Evolutionary conservation across 2,797 vertebrate genomes (phyloP), one percentile per base, ranked within the genome.

Genomic region (Telmatherina bonti): DNA sequence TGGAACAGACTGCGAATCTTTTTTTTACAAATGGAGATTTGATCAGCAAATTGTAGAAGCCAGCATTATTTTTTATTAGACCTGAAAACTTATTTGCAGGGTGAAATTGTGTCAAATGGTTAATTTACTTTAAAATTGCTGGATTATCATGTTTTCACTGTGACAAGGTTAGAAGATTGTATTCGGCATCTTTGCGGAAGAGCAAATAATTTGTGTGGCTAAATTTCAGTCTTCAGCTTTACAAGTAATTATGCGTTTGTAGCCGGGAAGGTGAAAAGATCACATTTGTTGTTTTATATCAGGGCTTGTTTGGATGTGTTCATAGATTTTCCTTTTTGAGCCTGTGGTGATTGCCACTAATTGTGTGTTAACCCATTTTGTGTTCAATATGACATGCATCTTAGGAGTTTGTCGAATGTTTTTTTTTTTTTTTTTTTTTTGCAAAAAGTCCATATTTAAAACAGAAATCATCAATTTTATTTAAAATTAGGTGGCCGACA

Each of bases 31-130:
- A 11, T 5, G 1, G 10, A 64, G 52, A 62, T 78, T 76, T 76
- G 26, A 65, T 78, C 51, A 58, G 43, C 67, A 73, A 62, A 54
- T 54, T 47, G 45, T 41, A 63, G 27, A 61, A 71, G 33, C 18
- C 49, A 51, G 26, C 38, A n/a, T n/a, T 31, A 58, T 22, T 81
- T 72, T 62, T 33, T n/a, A 13, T 78, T 60, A 0, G 0, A 15
- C 7, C 56, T 24, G 30, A 65, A 73, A 65, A 67, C 20, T 0
- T 70, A 72, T 74, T 74, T 73, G 16, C 22, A 2, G 31, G 53
- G 61, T 69, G 56, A 79, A 67, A 74, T 76, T 70, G 20, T 60
- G 3, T 33, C 51, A 78, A 59, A 38, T 57, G 10, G 59, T 74
- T 72, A 29, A 76, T 76, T 72, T 67, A 33, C 52, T 57, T 56